Evolutionary conservation across 2,888 invertebrate genomes (phyloP).

Genomic region (Bibio marci): DNA sequence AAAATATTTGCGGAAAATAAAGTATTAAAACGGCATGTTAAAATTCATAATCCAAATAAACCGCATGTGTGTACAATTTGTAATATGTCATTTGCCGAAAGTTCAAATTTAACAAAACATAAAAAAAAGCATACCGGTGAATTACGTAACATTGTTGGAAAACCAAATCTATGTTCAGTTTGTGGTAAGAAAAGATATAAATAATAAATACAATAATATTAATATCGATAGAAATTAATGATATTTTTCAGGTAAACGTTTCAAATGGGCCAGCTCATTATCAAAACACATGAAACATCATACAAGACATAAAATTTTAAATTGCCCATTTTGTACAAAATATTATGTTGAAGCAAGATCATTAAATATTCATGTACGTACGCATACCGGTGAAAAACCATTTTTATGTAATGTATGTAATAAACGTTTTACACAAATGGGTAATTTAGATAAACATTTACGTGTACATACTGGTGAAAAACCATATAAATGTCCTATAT

Average conservation of each 20-base stretch:
- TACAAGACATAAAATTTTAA: conserved; percentile 31
- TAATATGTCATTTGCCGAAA: conserved; percentile 32
- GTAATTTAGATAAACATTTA: conserved; percentile 8
- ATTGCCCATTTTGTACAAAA: conserved; percentile 30
- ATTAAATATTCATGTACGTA: conserved; percentile 10
- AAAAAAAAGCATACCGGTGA: conserved; percentile 33
- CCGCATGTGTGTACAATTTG: conserved; percentile 32
- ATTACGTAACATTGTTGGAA: conserved; percentile 29
- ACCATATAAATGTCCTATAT: conserved; percentile 5
- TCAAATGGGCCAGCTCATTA: conserved; percentile 33
- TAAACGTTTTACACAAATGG: conserved; percentile 6
- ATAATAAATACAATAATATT: too few species aligned
- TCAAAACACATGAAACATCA: conserved; percentile 35
- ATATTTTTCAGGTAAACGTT: conserved; percentile 27
- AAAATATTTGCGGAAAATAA: conserved; percentile 29
- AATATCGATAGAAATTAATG: too few species aligned
- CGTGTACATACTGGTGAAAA: conserved; percentile 7
- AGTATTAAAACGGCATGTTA: conserved; percentile 29
- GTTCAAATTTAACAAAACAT: conserved; percentile 32
- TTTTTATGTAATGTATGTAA: conserved; percentile 5
- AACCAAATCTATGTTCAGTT: conserved; percentile 30
- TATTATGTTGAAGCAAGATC: conserved; percentile 30
- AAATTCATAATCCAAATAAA: conserved; percentile 31
- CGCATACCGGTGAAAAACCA: conserved; percentile 8
- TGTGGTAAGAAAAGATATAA: conserved; percentile 21